A percentile compares a stretch with the other conserved stretches of the same genome.
Evolutionary conservation across 2,888 invertebrate species (phyloP).

Genomic region (Mimas tiliae): DNA sequence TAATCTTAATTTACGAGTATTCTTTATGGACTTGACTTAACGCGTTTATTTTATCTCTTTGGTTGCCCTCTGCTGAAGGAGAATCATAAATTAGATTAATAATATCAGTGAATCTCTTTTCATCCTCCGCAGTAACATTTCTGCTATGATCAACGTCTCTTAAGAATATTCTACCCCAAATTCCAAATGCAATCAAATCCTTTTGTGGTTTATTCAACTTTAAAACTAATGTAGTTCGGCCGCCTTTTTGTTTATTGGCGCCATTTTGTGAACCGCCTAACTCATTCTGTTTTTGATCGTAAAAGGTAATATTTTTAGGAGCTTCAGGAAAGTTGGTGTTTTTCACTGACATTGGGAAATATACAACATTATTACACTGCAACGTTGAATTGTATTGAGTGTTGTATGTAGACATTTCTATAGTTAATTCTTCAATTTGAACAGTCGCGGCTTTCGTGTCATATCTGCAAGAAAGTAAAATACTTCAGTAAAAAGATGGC

Average conservation of each 20-base stretch:
- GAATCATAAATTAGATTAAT: constrained; percentile 59
- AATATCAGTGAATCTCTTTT: constrained; percentile 51
- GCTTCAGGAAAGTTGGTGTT: constrained; percentile 78
- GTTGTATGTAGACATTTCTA: constrained; percentile 70
- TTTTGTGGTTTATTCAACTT: constrained; percentile 65
- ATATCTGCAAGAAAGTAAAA: constrained; percentile 65
- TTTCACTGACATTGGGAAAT: constrained; percentile 79
- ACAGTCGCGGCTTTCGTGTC: constrained; percentile 61
- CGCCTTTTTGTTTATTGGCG: constrained; percentile 25
- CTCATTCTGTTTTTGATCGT: constrained; percentile 15
- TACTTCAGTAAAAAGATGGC: no score
- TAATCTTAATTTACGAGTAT: neutral
- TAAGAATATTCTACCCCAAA: constrained; percentile 75
- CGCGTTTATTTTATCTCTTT: constrained; percentile 14
- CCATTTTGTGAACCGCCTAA: constrained; percentile 26
- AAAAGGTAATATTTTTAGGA: constrained; percentile 55
- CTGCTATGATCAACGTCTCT: constrained; percentile 71
- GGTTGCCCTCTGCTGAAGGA: constrained; percentile 2
- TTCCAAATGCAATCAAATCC: constrained; percentile 75
- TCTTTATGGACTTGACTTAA: constrained; percentile 5
- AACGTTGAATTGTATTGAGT: constrained; percentile 62
- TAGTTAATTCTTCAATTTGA: constrained; percentile 71
- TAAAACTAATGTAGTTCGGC: constrained; percentile 48
- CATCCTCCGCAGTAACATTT: constrained; percentile 52
- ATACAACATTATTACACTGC: constrained; percentile 67